Conservation (phyloP, 1,140 invertebrate genomes). For the Drosophila pandora region DNA sequence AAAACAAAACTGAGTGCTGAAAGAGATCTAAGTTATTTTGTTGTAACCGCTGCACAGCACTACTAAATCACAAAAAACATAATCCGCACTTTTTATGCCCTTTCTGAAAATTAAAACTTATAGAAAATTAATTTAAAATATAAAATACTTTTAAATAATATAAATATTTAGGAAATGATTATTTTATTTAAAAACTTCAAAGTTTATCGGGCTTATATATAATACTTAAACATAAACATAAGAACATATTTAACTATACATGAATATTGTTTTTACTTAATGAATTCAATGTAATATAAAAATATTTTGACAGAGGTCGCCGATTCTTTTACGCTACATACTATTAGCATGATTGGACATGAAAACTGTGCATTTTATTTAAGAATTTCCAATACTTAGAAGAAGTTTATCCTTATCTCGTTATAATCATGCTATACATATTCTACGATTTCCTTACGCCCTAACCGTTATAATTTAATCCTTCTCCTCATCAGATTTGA, state of each 20-base stretch:
- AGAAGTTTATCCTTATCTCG: slow-evolving; percentile 11
- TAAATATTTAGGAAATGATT: not conserved
- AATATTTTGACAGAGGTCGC: not conserved
- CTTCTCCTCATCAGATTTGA: not conserved
- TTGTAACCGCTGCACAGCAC: not conserved
- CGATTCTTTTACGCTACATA: not conserved
- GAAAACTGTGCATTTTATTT: slow-evolving; percentile 15
- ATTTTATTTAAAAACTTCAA: slow-evolving; percentile 1
- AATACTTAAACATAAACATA: not conserved
- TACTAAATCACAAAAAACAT: no score
- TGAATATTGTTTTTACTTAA: not conserved
- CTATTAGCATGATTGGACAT: slow-evolving; percentile 10
- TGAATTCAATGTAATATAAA: not conserved
- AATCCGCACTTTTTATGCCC: no score
- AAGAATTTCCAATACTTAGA: slow-evolving; percentile 16
- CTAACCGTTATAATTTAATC: not conserved
- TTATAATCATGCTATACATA: slow-evolving; percentile 18
- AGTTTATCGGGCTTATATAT: not conserved
- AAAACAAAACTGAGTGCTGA: not conserved
- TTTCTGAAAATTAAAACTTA: not conserved
- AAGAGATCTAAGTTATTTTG: not conserved
- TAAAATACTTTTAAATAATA: not conserved
- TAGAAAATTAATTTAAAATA: not conserved
- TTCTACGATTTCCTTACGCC: not conserved
- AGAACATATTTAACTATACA: not conserved